Evolutionary conservation across 64 coral and sea anemone genomes (phyloP), one percentile per base, ranked within the genome.

Genomic region (Hydrozoanthus tunicans): DNA sequence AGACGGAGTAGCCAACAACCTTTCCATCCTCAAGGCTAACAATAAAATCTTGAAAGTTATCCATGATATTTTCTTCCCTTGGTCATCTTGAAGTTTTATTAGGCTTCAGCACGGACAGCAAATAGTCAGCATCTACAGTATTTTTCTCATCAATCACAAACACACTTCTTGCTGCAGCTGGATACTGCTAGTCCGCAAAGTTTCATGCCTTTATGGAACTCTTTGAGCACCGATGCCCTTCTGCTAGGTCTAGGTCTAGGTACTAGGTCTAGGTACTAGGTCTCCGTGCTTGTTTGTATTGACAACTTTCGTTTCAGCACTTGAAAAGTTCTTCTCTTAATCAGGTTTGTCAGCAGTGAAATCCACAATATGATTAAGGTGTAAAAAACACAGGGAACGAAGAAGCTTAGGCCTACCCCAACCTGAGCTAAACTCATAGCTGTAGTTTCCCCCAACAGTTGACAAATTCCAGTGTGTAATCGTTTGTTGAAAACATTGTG

Each of bases 11-110:
- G 12, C 85, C 77, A 90, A 61, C 65, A 56, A 89, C 59, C 60
- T 60, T 79, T 62, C 64, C 92, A 79, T 81, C 77, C 59, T 89
- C 92, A 55, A 93, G 52, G 62, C 25, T 89, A 26, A 72, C 9
- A 58, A 93, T 51, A 89, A 93, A 89, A 54, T 89, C 92, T 54
- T 90, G 85, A 20, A 93, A 93, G 62, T 81, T 32, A 75, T 93
- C 92, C 85, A 90, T 93, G 4, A 93, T 53, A 61, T 9, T 51
- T 71, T 81, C 85, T 90, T 90, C 85, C 15, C 63, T 58, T 72
- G n/a, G 55, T 79, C 92, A 64, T 52, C 92, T 59, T 10, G 76
- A 79, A 59, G 75, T 80, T 63, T 83, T 85, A 63, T 56, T 73
- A 56, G 92, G 77, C 53, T 81, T 93, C 72, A 93, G 53, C 59